Conservation (phyloP, 2,888 invertebrate genomes). For the Trichopoda pennipes region DNA sequence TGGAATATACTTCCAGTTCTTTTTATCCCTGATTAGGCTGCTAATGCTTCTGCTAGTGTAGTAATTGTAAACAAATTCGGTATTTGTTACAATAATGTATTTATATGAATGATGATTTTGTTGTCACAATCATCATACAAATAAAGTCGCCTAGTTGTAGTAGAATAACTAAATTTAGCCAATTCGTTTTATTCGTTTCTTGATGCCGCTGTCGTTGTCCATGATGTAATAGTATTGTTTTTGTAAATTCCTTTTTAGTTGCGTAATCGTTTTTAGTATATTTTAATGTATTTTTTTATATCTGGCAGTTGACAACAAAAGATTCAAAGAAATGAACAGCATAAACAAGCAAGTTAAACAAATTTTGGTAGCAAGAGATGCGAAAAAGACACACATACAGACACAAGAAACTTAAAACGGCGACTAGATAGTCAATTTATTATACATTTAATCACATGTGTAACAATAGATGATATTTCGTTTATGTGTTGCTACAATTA, state of each 20-base stretch:
- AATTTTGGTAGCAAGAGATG: background rate
- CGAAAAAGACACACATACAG: background rate
- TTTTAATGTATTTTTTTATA: conserved; percentile 71
- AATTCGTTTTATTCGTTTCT: conserved; percentile 12
- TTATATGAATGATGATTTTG: conserved; percentile 24
- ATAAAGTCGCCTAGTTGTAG: background rate
- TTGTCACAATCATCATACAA: conserved; percentile 17
- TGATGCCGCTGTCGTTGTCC: conserved; percentile 51
- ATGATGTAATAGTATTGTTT: conserved; percentile 65
- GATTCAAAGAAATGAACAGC: conserved; percentile 61
- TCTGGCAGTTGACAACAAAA: conserved; percentile 71
- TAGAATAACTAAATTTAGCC: conserved; percentile 32
- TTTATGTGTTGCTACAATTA: no score
- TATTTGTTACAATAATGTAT: conserved; percentile 53
- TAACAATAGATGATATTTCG: background rate
- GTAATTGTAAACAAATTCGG: conserved; percentile 65
- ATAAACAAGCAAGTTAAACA: conserved; percentile 39
- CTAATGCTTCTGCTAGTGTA: conserved; percentile 8
- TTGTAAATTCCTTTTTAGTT: conserved; percentile 67
- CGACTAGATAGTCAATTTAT: conserved; percentile 12
- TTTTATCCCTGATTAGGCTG: background rate
- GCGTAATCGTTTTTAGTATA: conserved; percentile 72
- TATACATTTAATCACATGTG: conserved; percentile 20
- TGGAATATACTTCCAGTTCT: background rate
- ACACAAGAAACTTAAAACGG: background rate